Base-by-base conservation (phyloP, 2,113 vertebrate species). In the Nyctereutes procyonoides region DNA sequence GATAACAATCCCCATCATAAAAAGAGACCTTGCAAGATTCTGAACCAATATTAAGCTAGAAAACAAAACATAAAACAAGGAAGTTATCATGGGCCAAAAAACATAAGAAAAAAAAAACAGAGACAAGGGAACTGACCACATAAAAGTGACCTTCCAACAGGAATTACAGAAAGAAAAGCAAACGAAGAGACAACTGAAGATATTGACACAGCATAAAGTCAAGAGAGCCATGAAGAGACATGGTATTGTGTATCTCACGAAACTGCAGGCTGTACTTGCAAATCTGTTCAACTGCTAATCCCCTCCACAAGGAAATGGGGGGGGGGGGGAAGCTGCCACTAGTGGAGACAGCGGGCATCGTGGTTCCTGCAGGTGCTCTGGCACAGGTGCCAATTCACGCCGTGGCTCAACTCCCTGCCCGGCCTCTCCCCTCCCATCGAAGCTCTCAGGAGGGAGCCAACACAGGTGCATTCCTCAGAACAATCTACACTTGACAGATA, bases 151-250 rank as follows among this genome's bases (percentile, higher is more conserved):
- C 28, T 58, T 88, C 76, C 55, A 56, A 96, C 28, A 71, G 83
- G 53, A 96, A 79, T 83, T 86, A 90, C 84, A 88, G 76, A 96
- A 77, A 77, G 81, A 86, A 97, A 96, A 85, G 58, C 43, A 82
- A 96, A 93, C 92, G 28, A 93, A 77, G 69, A 84, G 84, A 96
- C 63, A 97, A 92, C 56, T 35, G 20, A 65, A 58, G 80, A 69
- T 95, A 95, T n/a, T 90, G 90, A 95, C 83, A 97, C 58, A 94
- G 67, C 53, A 93, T 35, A 95, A 96, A 96, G 94, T 96, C 92
- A 96, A 96, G 84, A 97, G 88, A 96, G 60, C 38, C 71, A 38
- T 90, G 93, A 92, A 96, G 88, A 97, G 92, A 96, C 96, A 96
- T 71, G 93, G 82, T 55, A 93, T 30, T 82, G 74, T 88, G 53